Percentiles rank a stretch among this genome's conserved stretches.
These are phyloP conservation scores for Heliocidaris tuberculata DNA, from an alignment of 35 echinoderm and acorn worm species.

Conservation along the genomic window DNA sequence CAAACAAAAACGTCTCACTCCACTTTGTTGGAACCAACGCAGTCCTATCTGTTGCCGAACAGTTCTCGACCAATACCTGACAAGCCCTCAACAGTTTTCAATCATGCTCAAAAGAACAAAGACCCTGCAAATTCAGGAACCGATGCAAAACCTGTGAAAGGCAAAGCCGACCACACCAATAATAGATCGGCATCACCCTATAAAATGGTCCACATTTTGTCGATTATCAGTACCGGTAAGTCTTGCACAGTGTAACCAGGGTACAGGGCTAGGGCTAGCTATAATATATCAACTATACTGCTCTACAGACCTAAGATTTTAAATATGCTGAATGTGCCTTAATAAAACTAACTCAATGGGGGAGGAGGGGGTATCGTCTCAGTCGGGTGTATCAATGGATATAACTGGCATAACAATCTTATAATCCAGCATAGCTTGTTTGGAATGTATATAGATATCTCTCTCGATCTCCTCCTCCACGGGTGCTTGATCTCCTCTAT, in stretches of 20 bases:
- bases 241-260: background rate
- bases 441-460: conserved; percentile 73
- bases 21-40: too few relatives aligned
- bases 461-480: conserved; percentile 68
- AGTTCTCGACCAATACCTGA: too few relatives aligned
- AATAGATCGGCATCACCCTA: background rate
- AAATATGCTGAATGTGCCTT: background rate
- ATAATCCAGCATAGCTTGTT: conserved; percentile 62
- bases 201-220: background rate
- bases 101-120: too few relatives aligned
- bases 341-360: background rate
- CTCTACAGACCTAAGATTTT: background rate
- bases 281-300: background rate
- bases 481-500: conserved; percentile 28
- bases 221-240: background rate
- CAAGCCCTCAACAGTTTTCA: too few relatives aligned
- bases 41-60: too few relatives aligned
- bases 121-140: background rate
- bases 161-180: background rate
- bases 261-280: background rate
- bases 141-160: background rate
- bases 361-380: background rate
- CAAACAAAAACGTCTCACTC: too few relatives aligned
- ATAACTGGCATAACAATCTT: conserved; percentile 77
- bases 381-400: conserved; percentile 90